Conservation (phyloP, 1,140 invertebrate genomes). For the Neuroterus valhalla region DNA sequence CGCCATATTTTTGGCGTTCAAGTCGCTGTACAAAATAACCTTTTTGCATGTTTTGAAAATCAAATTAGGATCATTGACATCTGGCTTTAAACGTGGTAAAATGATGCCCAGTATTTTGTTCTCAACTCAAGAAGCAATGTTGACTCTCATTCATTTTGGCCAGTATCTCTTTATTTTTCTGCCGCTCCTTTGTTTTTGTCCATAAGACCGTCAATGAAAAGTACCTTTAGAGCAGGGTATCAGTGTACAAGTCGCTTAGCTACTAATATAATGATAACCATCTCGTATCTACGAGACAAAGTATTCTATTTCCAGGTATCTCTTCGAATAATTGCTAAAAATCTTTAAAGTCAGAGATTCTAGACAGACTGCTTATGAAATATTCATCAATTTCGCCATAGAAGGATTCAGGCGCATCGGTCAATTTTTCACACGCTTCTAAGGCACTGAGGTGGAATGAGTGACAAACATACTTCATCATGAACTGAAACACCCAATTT, state of each 20-base stretch:
- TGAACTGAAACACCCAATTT: too few relatives aligned
- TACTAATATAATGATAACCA: neutral
- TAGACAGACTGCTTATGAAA: slow-evolving; percentile 58
- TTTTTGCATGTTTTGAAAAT: too few relatives aligned
- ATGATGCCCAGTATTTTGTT: too few relatives aligned
- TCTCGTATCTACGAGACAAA: neutral
- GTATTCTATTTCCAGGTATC: neutral
- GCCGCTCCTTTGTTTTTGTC: neutral
- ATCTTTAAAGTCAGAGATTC: slow-evolving; percentile 45
- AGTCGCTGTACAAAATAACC: too few relatives aligned
- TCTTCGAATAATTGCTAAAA: slow-evolving; percentile 1
- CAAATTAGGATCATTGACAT: too few relatives aligned
- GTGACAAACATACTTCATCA: slow-evolving; percentile 68
- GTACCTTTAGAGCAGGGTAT: neutral
- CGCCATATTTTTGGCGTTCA: too few relatives aligned
- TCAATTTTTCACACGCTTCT: slow-evolving; percentile 62
- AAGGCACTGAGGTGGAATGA: slow-evolving; percentile 63
- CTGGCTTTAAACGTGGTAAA: too few relatives aligned
- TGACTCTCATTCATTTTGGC: neutral
- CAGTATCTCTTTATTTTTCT: neutral
- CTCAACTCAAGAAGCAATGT: too few relatives aligned
- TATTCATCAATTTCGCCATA: slow-evolving; percentile 51
- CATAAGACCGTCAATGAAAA: neutral
- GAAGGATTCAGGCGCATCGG: slow-evolving; percentile 54
- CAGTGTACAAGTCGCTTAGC: neutral